A percentile compares a stretch with the other conserved stretches of the same genome.
Evolutionary conservation across 2,888 invertebrate genomes (phyloP).

Genomic region (Ischnus inquisitorius): DNA sequence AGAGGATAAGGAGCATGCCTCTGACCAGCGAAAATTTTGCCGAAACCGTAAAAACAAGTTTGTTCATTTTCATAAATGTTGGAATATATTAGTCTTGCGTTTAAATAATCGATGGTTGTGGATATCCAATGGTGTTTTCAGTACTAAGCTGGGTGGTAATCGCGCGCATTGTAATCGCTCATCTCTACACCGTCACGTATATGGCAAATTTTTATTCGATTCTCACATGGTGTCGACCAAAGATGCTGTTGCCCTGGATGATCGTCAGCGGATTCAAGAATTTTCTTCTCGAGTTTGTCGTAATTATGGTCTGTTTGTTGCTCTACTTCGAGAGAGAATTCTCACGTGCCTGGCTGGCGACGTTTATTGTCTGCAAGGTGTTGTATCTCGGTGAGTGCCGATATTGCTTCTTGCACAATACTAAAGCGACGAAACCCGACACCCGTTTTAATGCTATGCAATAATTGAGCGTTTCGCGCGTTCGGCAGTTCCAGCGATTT

Average conservation of each 20-base stretch:
- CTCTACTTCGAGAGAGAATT: slow-evolving; percentile 74
- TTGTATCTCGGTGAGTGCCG: slow-evolving; percentile 73
- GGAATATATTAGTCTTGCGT: not conserved
- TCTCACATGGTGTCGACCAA: slow-evolving; percentile 77
- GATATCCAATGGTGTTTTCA: slow-evolving; percentile 59
- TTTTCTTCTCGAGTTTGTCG: slow-evolving; percentile 77
- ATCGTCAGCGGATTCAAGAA: slow-evolving; percentile 78
- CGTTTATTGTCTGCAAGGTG: slow-evolving; percentile 76
- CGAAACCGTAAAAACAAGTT: slow-evolving; percentile 73
- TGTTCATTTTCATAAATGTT: not conserved
- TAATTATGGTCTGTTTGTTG: slow-evolving; percentile 71
- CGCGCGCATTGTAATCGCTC: slow-evolving; percentile 76
- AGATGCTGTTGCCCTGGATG: slow-evolving; percentile 81
- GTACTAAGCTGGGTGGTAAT: slow-evolving; percentile 78
- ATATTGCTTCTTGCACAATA: not conserved
- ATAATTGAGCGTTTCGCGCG: slow-evolving; percentile 23
- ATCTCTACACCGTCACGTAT: slow-evolving; percentile 76
- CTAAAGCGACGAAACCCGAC: not conserved
- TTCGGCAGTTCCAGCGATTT: slow-evolving; percentile 73
- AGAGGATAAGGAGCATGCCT: slow-evolving; percentile 74
- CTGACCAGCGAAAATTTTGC: slow-evolving; percentile 68
- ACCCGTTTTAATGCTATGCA: not conserved
- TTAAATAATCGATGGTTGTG: not conserved
- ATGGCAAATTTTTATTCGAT: slow-evolving; percentile 80
- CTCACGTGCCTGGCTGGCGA: slow-evolving; percentile 71